Base-by-base conservation (phyloP, 2,113 vertebrate species). In the Catharus minimus region DNA sequence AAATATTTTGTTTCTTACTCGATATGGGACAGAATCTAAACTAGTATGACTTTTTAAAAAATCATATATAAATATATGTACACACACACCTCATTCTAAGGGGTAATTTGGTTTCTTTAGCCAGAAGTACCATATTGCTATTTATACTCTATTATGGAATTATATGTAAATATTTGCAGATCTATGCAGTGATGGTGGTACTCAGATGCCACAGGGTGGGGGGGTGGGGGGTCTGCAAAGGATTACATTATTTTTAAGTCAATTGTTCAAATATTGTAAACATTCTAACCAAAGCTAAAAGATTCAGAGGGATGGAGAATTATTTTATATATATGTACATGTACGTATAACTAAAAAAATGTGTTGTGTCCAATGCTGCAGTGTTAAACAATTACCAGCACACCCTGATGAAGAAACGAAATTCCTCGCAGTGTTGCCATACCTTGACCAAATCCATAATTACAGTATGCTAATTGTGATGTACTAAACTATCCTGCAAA, bases 211-310 rank as follows among this genome's bases (percentile, higher is more conserved):
- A 96, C 20, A 65, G 83, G 67, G 57, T 0, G 16, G 82, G 46
- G 41, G 41, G 32, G 82, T 4, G 41, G 33, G 80, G 78, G 80
- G 82, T 82, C 82, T 77, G 77, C 81, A 89, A 82, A 81, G 41
- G 52, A 92, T 83, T 52, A 60, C 44, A 89, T 67, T 78, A 89
- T 83, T 96, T 85, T 96, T 89, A 97, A 96, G 92, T 50, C 86
- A 92, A 90, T 90, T 84, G 76, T 57, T 88, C 65, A 91, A 92
- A 92, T 81, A 83, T 83, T 88, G 71, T 87, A 77, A 94, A 92
- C 82, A 32, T 93, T 88, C 82, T 87, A 96, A 96, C 92, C 95
- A 90, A 97, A 97, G 96, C 92, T 92, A 88, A 83, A 88, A 95
- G 80, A 71, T 73, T 62, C 91, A 82, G 67, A 91, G 58, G 87